Evolutionary conservation across 2,797 vertebrate genomes (phyloP).

Genomic region (Pelodytes ibericus): DNA sequence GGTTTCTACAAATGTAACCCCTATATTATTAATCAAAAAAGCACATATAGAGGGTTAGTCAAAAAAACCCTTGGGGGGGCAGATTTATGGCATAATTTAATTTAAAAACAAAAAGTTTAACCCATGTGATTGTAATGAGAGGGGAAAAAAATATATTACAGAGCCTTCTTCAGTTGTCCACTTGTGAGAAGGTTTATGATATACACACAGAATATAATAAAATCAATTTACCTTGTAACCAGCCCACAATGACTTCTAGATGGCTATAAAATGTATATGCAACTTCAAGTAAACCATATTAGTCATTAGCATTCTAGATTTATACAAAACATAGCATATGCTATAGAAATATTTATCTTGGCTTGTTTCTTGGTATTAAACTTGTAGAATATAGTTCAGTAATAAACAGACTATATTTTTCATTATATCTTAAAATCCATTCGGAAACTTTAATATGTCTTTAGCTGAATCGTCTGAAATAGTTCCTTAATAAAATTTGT

Average conservation of each 20-base stretch:
- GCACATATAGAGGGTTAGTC: too few species aligned
- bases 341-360: slow-evolving; percentile 43
- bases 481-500: slow-evolving; percentile 49
- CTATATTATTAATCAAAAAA: too few species aligned
- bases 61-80: too few species aligned
- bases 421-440: slow-evolving; percentile 41
- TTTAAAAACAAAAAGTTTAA: too few species aligned
- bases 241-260: neutral
- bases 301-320: slow-evolving; percentile 41
- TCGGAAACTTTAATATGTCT: slow-evolving; percentile 41
- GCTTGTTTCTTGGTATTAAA: slow-evolving; percentile 28
- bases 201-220: neutral
- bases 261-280: slow-evolving; percentile 3
- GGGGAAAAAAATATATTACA: too few species aligned
- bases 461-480: slow-evolving; percentile 42
- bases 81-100: too few species aligned
- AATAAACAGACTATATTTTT: slow-evolving; percentile 44
- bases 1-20: too few species aligned
- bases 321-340: slow-evolving; percentile 28
- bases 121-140: too few species aligned
- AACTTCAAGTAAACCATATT: slow-evolving; percentile 27
- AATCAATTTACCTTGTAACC: neutral
- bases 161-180: too few species aligned
- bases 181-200: neutral
- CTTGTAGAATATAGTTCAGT: slow-evolving; percentile 24